Evolutionary conservation across 2,888 invertebrate genomes (phyloP).

Genomic region (Reticulitermes lucifugus): DNA sequence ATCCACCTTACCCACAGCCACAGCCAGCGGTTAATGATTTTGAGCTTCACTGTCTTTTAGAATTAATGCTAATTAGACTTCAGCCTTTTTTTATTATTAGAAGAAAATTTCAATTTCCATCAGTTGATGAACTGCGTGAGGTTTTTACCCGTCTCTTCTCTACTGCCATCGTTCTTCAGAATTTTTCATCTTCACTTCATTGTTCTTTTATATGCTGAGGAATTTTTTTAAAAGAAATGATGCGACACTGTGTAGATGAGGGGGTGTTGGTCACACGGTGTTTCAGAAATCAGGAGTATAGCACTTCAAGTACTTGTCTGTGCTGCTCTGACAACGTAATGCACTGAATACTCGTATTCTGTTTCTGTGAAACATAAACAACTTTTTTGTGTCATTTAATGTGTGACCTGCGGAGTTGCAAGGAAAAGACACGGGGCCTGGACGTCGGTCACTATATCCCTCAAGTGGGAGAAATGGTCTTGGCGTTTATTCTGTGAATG

Average conservation of each 20-base stretch:
- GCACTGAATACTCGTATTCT: no score
- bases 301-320: not conserved
- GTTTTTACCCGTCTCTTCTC: not conserved
- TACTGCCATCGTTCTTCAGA: slow-evolving; percentile 8
- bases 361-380: no score
- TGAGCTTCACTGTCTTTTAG: slow-evolving; percentile 44
- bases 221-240: slow-evolving; percentile 36
- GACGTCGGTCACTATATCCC: no score
- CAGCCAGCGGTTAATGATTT: slow-evolving; percentile 44
- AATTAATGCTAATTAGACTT: slow-evolving; percentile 49
- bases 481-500: no score
- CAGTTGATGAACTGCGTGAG: slow-evolving; percentile 37
- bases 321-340: not conserved
- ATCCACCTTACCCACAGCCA: slow-evolving; percentile 15
- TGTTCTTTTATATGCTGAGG: slow-evolving; percentile 33
- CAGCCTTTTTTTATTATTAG: slow-evolving; percentile 35
- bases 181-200: slow-evolving; percentile 41
- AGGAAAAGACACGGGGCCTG: no score
- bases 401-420: no score
- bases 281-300: not conserved
- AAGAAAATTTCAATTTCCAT: slow-evolving; percentile 42
- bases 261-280: not conserved
- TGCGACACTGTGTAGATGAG: slow-evolving; percentile 29
- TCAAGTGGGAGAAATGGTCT: no score
- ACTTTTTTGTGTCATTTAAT: no score